phyloP scores from a whole-genome alignment of 2,113 vertebrate species.

The Scophthalmus maximus region DNA sequence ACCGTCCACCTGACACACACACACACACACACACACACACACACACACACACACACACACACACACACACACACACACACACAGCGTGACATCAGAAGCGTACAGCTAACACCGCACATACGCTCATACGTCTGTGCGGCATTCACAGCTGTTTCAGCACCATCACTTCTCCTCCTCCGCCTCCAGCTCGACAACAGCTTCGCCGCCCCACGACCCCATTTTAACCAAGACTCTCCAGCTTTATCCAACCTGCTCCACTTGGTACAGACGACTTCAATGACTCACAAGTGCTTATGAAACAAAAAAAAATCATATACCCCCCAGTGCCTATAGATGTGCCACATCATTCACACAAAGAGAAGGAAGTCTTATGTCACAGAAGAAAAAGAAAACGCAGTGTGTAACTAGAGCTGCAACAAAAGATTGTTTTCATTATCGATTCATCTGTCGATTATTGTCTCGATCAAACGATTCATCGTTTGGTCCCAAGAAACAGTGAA shows the following conservation, averaged over 20 bases:
- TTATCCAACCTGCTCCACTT: slow-evolving; percentile 23
- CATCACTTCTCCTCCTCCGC: neutral
- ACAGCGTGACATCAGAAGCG: neutral
- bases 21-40: neutral
- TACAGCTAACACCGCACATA: slow-evolving; percentile 5
- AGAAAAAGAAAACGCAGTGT: slow-evolving; percentile 4
- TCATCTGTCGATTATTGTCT: too few species aligned
- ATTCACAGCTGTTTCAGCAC: slow-evolving; percentile 12
- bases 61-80: slow-evolving; percentile 17
- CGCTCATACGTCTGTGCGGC: neutral
- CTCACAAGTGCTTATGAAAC: slow-evolving; percentile 8
- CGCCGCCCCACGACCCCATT: too few species aligned
- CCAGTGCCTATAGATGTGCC: neutral
- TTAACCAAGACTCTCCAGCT: too few species aligned
- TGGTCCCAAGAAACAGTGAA: too few species aligned
- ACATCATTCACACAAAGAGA: too few species aligned
- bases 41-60: neutral
- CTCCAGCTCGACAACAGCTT: neutral
- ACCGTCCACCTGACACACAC: too few species aligned
- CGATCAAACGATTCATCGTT: too few species aligned
- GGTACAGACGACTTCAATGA: slow-evolving; percentile 5
- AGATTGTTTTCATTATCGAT: too few species aligned
- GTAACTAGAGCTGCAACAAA: too few species aligned
- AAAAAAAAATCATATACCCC: neutral
- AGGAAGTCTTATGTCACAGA: too few species aligned